Evolutionary conservation across 2,888 invertebrate species (phyloP).

Genomic region (Eupithecia exiguata): DNA sequence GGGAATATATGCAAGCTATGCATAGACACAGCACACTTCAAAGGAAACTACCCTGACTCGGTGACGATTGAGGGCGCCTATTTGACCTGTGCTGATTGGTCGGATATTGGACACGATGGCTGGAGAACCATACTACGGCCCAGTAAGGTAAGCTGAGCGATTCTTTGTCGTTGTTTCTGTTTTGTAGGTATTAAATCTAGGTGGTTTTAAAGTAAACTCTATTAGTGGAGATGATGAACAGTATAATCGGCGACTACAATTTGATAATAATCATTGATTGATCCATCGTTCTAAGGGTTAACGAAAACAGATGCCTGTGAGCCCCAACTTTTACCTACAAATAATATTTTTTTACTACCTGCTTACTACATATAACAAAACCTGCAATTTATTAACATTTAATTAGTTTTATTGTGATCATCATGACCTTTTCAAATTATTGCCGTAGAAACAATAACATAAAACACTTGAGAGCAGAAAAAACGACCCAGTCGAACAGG

Average conservation of each 20-base stretch:
- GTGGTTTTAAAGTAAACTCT: no score
- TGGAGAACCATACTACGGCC: constrained; percentile 80
- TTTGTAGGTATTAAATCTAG: not conserved
- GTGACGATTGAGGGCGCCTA: constrained; percentile 82
- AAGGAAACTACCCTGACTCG: constrained; percentile 86
- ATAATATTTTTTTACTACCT: no score
- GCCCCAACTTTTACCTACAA: not conserved
- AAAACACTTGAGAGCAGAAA: no score
- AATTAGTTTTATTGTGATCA: no score
- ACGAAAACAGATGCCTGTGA: not conserved
- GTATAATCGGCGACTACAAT: no score
- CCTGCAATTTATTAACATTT: no score
- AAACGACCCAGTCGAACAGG: no score
- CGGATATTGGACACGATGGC: constrained; percentile 40
- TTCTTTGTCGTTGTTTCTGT: not conserved
- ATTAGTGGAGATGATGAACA: no score
- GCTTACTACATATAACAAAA: no score
- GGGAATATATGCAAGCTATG: constrained; percentile 79
- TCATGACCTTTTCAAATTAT: no score
- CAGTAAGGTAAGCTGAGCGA: constrained; percentile 73
- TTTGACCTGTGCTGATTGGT: constrained; percentile 61
- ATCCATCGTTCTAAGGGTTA: not conserved
- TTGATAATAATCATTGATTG: not conserved
- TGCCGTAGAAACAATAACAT: no score
- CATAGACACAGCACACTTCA: constrained; percentile 85